These are phyloP conservation scores for Polydrusus pterygomalis DNA, from an alignment of 2,888 invertebrate species.

Conservation along the genomic window DNA sequence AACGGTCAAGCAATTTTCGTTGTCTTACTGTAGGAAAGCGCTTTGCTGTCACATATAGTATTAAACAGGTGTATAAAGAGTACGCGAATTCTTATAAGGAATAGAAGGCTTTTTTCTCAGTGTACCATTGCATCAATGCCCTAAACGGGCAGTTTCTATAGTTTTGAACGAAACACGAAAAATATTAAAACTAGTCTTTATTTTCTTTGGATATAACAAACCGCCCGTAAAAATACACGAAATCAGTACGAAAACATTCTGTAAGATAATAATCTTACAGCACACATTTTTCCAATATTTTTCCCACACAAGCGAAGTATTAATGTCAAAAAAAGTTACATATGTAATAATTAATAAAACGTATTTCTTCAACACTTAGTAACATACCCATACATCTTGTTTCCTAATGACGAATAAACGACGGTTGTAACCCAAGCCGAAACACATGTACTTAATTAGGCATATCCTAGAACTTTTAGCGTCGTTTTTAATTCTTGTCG, in stretches of 20 bases:
- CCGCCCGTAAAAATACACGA: too few relatives aligned
- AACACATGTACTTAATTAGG: conserved; percentile 63
- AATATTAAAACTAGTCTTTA: too few relatives aligned
- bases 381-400: conserved; percentile 53
- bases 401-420: conserved; percentile 59
- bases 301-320: conserved; percentile 44
- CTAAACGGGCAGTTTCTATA: too few relatives aligned
- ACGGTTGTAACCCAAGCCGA: conserved; percentile 59
- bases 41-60: too few relatives aligned
- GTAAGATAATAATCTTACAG: background rate
- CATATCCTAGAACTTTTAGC: conserved; percentile 56
- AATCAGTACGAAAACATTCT: background rate
- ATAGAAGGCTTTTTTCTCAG: too few relatives aligned
- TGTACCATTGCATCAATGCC: too few relatives aligned
- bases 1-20: too few relatives aligned
- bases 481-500: conserved; percentile 38
- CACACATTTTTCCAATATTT: conserved; percentile 20
- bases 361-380: conserved; percentile 55
- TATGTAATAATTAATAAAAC: conserved; percentile 56
- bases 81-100: too few relatives aligned
- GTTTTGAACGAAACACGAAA: too few relatives aligned
- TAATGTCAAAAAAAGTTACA: conserved; percentile 52
- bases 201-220: too few relatives aligned
- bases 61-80: too few relatives aligned
- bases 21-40: too few relatives aligned